Percentiles rank a stretch among this genome's conserved stretches.
Evolutionary conservation across 2,888 invertebrate species (phyloP).

Genomic region (Rhopalosiphum nymphaeae): DNA sequence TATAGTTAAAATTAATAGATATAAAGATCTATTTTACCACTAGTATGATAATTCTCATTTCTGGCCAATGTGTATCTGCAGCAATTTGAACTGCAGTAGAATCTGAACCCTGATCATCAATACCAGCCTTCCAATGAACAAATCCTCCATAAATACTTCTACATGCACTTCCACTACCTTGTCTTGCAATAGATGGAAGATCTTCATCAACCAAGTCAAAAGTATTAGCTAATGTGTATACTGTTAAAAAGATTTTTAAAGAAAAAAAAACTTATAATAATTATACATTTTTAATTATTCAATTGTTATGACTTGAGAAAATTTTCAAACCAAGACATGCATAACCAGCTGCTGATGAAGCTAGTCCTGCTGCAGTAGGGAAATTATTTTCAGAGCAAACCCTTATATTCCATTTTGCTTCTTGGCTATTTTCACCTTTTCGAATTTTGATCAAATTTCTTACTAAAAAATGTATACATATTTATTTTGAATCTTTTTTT

Average conservation of each 20-base stretch:
- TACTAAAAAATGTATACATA: constrained; percentile 40
- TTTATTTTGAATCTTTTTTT: background rate
- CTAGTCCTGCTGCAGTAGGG: constrained; percentile 97
- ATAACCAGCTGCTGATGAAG: constrained; percentile 98
- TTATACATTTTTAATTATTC: background rate
- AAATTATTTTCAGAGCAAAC: constrained; percentile 96
- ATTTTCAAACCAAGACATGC: constrained; percentile 81
- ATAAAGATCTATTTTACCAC: constrained; percentile 75
- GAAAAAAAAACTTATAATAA: background rate
- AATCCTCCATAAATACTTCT: constrained; percentile 95
- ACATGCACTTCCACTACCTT: constrained; percentile 96
- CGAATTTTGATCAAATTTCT: constrained; percentile 69
- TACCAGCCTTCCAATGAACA: constrained; percentile 90
- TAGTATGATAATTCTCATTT: constrained; percentile 88
- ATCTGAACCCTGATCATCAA: constrained; percentile 77
- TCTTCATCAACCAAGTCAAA: constrained; percentile 78
- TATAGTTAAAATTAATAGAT: constrained; percentile 67
- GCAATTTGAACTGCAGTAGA: constrained; percentile 83
- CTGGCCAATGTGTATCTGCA: constrained; percentile 86
- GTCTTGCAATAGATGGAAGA: constrained; percentile 77
- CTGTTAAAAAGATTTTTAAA: constrained; percentile 69
- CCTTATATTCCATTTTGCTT: constrained; percentile 80
- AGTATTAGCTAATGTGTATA: constrained; percentile 82
- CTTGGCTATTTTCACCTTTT: constrained; percentile 69
- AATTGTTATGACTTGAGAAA: background rate